These are phyloP conservation scores for Spilosoma lubricipeda DNA, from an alignment of 2,888 invertebrate genomes.

Conservation along the genomic window DNA sequence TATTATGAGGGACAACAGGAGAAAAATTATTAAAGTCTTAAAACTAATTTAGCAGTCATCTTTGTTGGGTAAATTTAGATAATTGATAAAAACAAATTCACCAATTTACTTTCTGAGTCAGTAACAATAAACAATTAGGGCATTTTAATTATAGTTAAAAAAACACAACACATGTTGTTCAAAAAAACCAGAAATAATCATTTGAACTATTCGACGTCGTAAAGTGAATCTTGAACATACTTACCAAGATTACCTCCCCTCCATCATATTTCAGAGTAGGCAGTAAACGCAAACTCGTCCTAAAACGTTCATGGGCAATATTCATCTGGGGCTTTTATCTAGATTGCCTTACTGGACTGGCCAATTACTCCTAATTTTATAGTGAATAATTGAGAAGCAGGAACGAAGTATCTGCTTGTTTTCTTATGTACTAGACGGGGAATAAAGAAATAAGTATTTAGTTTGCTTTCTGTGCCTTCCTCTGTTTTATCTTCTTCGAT, in stretches of 20 bases:
- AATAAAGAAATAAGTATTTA: slow-evolving; percentile 7
- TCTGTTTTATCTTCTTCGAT: background rate
- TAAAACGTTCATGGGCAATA: slow-evolving; percentile 53
- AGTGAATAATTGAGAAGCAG: slow-evolving; percentile 65
- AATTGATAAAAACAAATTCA: too few relatives aligned
- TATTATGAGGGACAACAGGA: too few relatives aligned
- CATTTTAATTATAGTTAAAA: background rate
- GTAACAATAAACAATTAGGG: too few relatives aligned
- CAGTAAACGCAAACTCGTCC: slow-evolving; percentile 47
- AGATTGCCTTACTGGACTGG: slow-evolving; percentile 64
- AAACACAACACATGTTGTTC: background rate
- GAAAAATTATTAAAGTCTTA: too few relatives aligned
- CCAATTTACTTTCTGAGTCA: too few relatives aligned
- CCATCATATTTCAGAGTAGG: slow-evolving; percentile 52
- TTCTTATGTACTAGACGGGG: slow-evolving; percentile 7
- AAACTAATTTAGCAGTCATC: too few relatives aligned
- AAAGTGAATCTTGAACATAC: slow-evolving; percentile 50
- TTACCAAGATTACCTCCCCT: slow-evolving; percentile 47
- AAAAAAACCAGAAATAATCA: slow-evolving; percentile 14
- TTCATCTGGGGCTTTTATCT: slow-evolving; percentile 66
- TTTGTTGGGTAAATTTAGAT: too few relatives aligned
- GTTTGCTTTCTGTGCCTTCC: background rate
- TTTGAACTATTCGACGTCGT: slow-evolving; percentile 19
- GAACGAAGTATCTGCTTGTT: slow-evolving; percentile 11
- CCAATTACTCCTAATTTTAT: slow-evolving; percentile 72